Base-by-base conservation (phyloP, 1,140 invertebrate species). In the Wasmannia auropunctata region DNA sequence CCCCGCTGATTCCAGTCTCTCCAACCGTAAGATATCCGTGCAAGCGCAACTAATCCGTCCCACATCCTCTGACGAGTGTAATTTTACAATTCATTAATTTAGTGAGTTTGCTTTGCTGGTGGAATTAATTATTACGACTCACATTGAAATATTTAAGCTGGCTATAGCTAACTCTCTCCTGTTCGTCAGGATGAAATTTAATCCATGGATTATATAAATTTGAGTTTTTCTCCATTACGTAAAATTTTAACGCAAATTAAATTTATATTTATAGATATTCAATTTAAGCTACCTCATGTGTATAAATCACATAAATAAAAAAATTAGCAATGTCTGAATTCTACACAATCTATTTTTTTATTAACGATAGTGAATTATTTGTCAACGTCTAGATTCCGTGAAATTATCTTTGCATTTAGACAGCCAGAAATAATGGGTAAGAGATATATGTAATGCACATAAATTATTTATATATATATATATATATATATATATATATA, bases 21-120 rank as follows among this genome's bases (percentile, higher is more conserved):
- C 63, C 63, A 25, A 58, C 49, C 49, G 19, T 72, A 72, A 83
- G 34, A 83, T 31, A 72, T 49, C 22, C 22, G 19, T 56, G 34
- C 14, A 28, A 25, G 34, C 28, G 63, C 25, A 28, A 56, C n/a
- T 72, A 72, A 22, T 46, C 37, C 19, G 25, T 34, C 28, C 28
- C 37, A 83, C 31, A 54, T 62, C 31, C 22, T 10, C 31, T 72
- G 58, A 16, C 11, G 25, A 3, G 54, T 72, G 37, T 43, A 22
- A 81, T 72, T 81, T 81, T 81, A 77, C 19, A 81, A 56, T 81
- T 81, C 49, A 56, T 81, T 81, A 81, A 81, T 28, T 80, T 37
- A 34, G n/a, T 4, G 19, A 31, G 40, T 22, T 76, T 28, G 14
- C 51, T 56, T 54, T 81, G 10, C 16, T n/a, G 22, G 2, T 31